Conservation (phyloP, 2,797 vertebrate genomes). For the Thripadectes ignobilis region DNA sequence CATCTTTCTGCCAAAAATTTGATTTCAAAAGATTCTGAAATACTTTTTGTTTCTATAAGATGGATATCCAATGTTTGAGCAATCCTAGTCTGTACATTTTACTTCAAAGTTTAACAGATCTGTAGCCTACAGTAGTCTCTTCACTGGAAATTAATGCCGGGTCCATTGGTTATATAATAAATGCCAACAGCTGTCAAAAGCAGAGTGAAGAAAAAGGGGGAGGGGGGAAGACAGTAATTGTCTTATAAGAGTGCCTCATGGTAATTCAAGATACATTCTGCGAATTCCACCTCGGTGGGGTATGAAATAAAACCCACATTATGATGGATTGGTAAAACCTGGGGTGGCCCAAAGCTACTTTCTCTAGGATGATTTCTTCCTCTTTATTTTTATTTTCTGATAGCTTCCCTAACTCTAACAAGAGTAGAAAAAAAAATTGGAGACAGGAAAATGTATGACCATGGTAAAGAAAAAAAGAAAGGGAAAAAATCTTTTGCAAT, state of each 20-base stretch:
- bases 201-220: slow-evolving; percentile 35
- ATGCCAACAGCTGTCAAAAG: slow-evolving; percentile 59
- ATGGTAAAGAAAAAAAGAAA: background rate
- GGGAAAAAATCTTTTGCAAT: slow-evolving; percentile 38
- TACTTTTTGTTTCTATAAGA: background rate
- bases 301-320: slow-evolving; percentile 65
- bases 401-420: slow-evolving; percentile 56
- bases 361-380: slow-evolving; percentile 76
- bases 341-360: slow-evolving; percentile 78
- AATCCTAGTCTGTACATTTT: background rate
- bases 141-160: background rate
- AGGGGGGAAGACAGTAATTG: slow-evolving; percentile 80
- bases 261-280: slow-evolving; percentile 81
- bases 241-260: slow-evolving; percentile 74
- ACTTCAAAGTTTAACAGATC: background rate
- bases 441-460: slow-evolving; percentile 59
- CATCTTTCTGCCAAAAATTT: background rate
- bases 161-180: slow-evolving; percentile 14
- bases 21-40: background rate
- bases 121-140: background rate
- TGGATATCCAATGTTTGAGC: background rate
- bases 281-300: slow-evolving; percentile 67
- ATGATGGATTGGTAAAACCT: slow-evolving; percentile 69
- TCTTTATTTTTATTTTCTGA: slow-evolving; percentile 74
- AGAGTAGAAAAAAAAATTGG: slow-evolving; percentile 1